A percentile compares a stretch with the other conserved stretches of the same genome.
These are phyloP conservation scores for Bradysia coprophila DNA, from an alignment of 1,140 invertebrate genomes.

Conservation along the genomic window DNA sequence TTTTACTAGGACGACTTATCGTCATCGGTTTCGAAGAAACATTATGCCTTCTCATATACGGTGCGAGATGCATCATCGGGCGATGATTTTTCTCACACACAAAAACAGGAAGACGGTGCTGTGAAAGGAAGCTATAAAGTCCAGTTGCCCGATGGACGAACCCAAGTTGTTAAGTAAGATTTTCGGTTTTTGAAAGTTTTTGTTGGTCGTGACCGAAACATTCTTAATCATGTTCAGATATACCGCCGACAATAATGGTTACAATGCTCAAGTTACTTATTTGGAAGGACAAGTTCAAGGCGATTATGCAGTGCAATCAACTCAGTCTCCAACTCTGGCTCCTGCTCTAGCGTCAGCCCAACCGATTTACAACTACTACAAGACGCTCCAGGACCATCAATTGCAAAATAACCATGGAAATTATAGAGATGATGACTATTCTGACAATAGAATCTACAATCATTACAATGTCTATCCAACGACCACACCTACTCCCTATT, in stretches of 20 bases:
- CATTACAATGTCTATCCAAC: too few relatives aligned
- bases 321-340: background rate
- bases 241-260: conserved; percentile 32
- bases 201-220: too few relatives aligned
- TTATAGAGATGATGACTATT: too few relatives aligned
- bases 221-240: too few relatives aligned
- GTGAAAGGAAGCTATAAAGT: conserved; percentile 51
- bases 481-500: too few relatives aligned
- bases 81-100: conserved; percentile 34
- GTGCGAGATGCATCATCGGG: conserved; percentile 30
- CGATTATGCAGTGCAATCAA: background rate
- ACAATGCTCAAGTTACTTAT: conserved; percentile 32
- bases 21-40: too few relatives aligned
- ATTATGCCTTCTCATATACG: conserved; percentile 33
- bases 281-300: conserved; percentile 13
- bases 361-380: background rate
- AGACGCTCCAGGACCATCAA: background rate
- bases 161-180: conserved; percentile 33
- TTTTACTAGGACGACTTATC: too few relatives aligned
- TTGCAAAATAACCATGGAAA: too few relatives aligned
- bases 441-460: too few relatives aligned
- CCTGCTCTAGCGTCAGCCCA: background rate
- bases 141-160: conserved; percentile 50
- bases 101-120: conserved; percentile 27
- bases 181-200: too few relatives aligned